phyloP scores from a whole-genome alignment of 2,113 vertebrate species.

The Scomber japonicus region DNA sequence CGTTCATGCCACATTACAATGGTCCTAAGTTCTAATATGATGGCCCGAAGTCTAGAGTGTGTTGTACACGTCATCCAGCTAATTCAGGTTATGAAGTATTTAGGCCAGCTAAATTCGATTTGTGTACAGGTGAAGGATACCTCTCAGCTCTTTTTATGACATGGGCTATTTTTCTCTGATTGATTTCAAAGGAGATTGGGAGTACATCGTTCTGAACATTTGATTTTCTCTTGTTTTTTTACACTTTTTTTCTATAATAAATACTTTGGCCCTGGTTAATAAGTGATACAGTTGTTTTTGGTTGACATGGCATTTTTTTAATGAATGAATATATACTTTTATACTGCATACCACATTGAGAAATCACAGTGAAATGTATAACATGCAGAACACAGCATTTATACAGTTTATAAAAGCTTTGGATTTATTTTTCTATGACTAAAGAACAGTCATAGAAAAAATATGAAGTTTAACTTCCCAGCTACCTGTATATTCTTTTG shows the following conservation, averaged over 20 bases:
- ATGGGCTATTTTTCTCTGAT: neutral
- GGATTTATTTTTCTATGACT: neutral
- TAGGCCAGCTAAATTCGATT: neutral
- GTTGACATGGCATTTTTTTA: neutral
- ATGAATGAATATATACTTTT: neutral
- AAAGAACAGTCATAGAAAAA: neutral
- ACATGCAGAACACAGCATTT: too few species aligned
- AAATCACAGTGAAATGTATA: too few species aligned
- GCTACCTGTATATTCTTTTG: neutral
- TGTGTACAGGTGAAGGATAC: neutral
- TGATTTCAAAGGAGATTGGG: neutral
- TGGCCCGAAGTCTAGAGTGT: conserved; percentile 73
- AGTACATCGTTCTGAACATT: neutral
- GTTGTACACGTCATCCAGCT: conserved; percentile 72
- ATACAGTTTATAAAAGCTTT: too few species aligned
- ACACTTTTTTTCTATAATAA: neutral
- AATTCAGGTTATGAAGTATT: conserved; percentile 49
- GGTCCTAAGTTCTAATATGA: conserved; percentile 70
- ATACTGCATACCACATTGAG: too few species aligned
- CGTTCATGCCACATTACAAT: conserved; percentile 48
- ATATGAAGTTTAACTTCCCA: too few species aligned
- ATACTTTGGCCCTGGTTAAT: conserved; percentile 44
- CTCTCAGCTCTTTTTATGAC: neutral
- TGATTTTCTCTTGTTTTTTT: conserved; percentile 1
- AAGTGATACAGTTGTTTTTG: conserved; percentile 15